phyloP scores from a whole-genome alignment of 2,888 invertebrate species.

The Anaspis maculata region DNA sequence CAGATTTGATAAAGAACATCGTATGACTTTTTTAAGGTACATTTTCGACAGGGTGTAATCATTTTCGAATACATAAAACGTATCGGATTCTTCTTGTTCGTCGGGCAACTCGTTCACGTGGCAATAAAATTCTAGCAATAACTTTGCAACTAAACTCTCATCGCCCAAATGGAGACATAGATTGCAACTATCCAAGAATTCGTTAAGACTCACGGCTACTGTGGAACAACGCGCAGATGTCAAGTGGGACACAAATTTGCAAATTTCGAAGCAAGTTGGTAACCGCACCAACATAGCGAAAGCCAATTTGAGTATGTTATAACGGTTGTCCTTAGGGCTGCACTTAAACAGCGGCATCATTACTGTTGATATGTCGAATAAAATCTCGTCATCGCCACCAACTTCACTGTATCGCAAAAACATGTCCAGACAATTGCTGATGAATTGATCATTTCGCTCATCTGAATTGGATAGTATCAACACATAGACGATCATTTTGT shows the following conservation, averaged over 20 bases:
- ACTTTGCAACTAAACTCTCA: slow-evolving; percentile 9
- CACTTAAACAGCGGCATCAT: slow-evolving; percentile 17
- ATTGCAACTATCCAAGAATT: slow-evolving; percentile 17
- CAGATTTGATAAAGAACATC: slow-evolving; percentile 8
- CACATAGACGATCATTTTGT: slow-evolving; percentile 21
- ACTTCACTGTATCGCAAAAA: slow-evolving; percentile 12
- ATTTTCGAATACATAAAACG: slow-evolving; percentile 23
- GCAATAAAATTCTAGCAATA: slow-evolving; percentile 15
- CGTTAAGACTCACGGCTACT: slow-evolving; percentile 13
- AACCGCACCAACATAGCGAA: slow-evolving; percentile 20
- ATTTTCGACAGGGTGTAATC: slow-evolving; percentile 17
- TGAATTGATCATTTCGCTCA: slow-evolving; percentile 11
- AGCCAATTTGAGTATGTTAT: slow-evolving; percentile 18
- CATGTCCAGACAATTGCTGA: slow-evolving; percentile 2
- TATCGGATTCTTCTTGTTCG: slow-evolving; percentile 12
- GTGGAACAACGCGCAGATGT: slow-evolving; percentile 9
- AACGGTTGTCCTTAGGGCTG: slow-evolving; percentile 12
- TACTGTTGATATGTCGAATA: slow-evolving; percentile 15
- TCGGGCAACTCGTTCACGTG: slow-evolving; percentile 13
- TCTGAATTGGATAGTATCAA: slow-evolving; percentile 14
- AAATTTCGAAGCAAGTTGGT: slow-evolving; percentile 17
- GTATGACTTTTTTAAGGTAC: slow-evolving; percentile 2
- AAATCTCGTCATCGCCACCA: slow-evolving; percentile 16
- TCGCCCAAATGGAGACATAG: slow-evolving; percentile 14
- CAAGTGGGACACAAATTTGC: slow-evolving; percentile 16